These are phyloP conservation scores for Odiellus spinosus DNA, from an alignment of 2,888 invertebrate genomes.

Conservation along the genomic window DNA sequence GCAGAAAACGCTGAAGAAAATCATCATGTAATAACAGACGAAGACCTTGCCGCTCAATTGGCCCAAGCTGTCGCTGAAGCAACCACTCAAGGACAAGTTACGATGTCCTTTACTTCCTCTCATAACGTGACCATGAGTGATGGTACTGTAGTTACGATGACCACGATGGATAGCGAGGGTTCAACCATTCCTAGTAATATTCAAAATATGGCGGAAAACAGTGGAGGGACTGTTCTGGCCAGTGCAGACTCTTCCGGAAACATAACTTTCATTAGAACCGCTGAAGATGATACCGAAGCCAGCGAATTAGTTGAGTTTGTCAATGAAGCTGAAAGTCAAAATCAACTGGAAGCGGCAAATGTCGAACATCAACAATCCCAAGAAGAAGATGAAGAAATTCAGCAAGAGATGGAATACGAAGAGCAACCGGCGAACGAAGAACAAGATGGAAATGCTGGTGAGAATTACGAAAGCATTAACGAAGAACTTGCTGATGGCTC, in stretches of 20 bases:
- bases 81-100: conserved; percentile 11
- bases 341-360: conserved; percentile 6
- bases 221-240: too few species aligned
- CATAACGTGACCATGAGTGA: conserved; percentile 7
- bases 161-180: not conserved
- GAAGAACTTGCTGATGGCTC: not conserved
- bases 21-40: conserved; percentile 13
- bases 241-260: too few species aligned
- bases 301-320: conserved; percentile 7
- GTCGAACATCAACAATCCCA: not conserved
- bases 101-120: conserved; percentile 12
- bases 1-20: conserved; percentile 9
- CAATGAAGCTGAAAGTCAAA: conserved; percentile 6
- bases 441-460: not conserved
- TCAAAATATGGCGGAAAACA: too few species aligned
- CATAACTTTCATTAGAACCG: conserved; percentile 3
- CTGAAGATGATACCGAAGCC: conserved; percentile 9
- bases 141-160: conserved; percentile 11
- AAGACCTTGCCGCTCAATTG: conserved; percentile 15
- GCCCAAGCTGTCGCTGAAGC: conserved; percentile 15
- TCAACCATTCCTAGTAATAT: too few species aligned
- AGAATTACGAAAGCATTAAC: not conserved
- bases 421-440: not conserved
- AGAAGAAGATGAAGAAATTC: conserved; percentile 7
- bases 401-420: conserved; percentile 8